Evolutionary conservation across 2,888 invertebrate species (phyloP), one percentile per base, ranked within the genome.

Genomic region (Cheiracanthium punctorium): DNA sequence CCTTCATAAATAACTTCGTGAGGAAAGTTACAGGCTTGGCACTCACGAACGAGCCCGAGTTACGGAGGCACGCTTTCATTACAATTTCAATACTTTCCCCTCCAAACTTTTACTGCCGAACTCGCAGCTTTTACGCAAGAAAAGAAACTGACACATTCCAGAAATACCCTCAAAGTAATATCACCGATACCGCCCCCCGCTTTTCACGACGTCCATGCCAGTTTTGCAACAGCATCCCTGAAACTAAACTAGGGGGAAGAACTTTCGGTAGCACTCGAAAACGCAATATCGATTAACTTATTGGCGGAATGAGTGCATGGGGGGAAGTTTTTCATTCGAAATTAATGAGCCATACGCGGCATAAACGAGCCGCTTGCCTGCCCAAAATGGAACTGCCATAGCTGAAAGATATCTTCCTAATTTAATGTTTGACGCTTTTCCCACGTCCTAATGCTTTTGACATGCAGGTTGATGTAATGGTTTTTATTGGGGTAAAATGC

Each of bases 321-420:
- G 72, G 32, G 65, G 48, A 48, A 58, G 52, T 85, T 84, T 85
- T 85, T 74, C 79, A 85, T 85, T 85, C 79, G 84, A 85, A 85
- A 85, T 85, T 85, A 85, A 85, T 85, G 84, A 85, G 72, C 84
- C 84, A 74, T 85, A 41, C 69, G 67, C 70, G 77, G 79, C 84
- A 74, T 85, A 85, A 85, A 85, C 84, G 84, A 74, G 74, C 79
- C 79, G 69, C 79, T 84, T 84, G 37, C 52, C 64, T 58, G 43
- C 33, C 67, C 30, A 77, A 77, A 84, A 43, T 43, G 30, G 58
- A 58, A 24, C 71, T 24, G 58, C 30, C 20, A 43, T 72, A 73
- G 72, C 33, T 64, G n/a, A 73, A 48, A 48, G 17, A 17, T 48
- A 48, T 48, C 43, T 12, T 12, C 10, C 43, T 48, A 48, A 58